Evolutionary conservation across 2,797 vertebrate species (phyloP).

Genomic region (Champsocephalus esox): DNA sequence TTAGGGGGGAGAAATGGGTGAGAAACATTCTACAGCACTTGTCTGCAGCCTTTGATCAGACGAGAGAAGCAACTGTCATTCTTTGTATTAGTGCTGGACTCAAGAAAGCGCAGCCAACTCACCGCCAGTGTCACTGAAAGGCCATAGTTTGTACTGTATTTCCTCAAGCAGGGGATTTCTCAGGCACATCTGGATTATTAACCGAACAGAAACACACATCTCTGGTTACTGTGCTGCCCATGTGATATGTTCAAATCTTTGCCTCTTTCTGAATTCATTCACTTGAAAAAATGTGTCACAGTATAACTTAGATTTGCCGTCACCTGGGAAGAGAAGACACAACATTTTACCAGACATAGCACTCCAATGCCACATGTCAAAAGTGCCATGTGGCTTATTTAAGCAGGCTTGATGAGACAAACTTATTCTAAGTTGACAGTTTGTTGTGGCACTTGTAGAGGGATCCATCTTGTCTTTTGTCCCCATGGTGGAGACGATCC

Average conservation of each 20-base stretch:
- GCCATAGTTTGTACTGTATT: conserved; percentile 27
- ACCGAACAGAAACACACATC: conserved; percentile 15
- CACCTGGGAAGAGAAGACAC: conserved; percentile 60
- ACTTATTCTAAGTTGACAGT: conserved; percentile 78
- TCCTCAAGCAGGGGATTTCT: conserved; percentile 44
- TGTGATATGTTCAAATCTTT: conserved; percentile 48
- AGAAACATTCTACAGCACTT: conserved; percentile 72
- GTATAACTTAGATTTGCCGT: conserved; percentile 66
- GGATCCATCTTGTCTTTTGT: conserved; percentile 76
- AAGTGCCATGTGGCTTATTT: conserved; percentile 73
- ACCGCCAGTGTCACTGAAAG: conserved; percentile 49
- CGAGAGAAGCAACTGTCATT: conserved; percentile 78
- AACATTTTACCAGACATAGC: conserved; percentile 60
- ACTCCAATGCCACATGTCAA: conserved; percentile 63
- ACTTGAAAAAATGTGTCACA: conserved; percentile 35
- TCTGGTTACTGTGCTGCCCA: conserved; percentile 18
- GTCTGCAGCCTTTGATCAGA: conserved; percentile 82
- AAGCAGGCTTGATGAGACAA: conserved; percentile 68
- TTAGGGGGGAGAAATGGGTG: conserved; percentile 48
- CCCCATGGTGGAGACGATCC: conserved; percentile 69
- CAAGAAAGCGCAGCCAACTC: conserved; percentile 69
- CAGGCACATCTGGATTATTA: conserved; percentile 34
- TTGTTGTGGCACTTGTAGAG: conserved; percentile 72
- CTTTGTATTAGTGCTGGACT: conserved; percentile 68
- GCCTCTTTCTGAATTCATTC: conserved; percentile 38